Evolutionary conservation across 2,113 vertebrate genomes (phyloP).

Genomic region (Macrotus californicus): DNA sequence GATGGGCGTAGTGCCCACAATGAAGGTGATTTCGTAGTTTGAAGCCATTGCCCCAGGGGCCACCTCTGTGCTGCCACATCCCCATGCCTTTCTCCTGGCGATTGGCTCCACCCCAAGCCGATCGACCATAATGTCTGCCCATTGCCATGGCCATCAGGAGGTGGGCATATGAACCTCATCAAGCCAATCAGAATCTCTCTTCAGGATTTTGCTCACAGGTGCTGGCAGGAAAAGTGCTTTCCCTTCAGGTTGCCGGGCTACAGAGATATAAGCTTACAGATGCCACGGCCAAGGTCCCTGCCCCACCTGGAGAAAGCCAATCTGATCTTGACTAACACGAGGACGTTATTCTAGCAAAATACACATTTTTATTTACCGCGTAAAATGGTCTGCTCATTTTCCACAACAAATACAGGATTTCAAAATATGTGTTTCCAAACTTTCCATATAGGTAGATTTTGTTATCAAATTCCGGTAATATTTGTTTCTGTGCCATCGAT

Average conservation of each 20-base stretch:
- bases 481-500: neutral
- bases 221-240: neutral
- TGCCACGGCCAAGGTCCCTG: neutral
- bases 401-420: neutral
- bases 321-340: neutral
- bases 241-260: neutral
- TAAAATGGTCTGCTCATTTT: neutral
- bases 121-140: neutral
- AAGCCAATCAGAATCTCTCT: neutral
- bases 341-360: neutral
- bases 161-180: neutral
- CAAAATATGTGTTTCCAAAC: neutral
- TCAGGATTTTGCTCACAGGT: neutral
- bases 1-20: neutral
- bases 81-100: neutral
- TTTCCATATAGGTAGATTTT: neutral
- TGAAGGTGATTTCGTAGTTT: neutral
- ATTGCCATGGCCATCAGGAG: neutral
- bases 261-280: neutral
- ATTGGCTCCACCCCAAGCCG: neutral
- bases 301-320: neutral
- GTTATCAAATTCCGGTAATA: neutral
- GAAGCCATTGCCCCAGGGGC: neutral
- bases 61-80: neutral
- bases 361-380: neutral